Percentiles rank a stretch among this genome's conserved stretches.
Evolutionary conservation across 2,888 invertebrate species (phyloP).

Genomic region (Sialis fuliginosa): DNA sequence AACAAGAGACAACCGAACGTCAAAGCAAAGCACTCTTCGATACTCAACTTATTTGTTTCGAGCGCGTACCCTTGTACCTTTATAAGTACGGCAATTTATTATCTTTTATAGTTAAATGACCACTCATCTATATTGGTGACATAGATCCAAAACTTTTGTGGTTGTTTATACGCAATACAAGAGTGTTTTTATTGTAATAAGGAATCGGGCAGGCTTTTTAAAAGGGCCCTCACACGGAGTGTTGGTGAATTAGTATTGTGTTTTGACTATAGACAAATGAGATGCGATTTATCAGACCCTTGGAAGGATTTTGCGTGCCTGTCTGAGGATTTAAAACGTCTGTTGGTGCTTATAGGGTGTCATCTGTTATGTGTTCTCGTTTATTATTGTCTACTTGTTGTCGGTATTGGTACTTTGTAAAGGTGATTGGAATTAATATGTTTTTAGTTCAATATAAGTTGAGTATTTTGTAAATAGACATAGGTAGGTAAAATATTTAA

Average conservation of each 20-base stretch:
- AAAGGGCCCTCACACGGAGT: not conserved
- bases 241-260: constrained; percentile 1
- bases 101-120: constrained; percentile 24
- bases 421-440: too few species aligned
- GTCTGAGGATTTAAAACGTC: too few species aligned
- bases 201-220: not conserved
- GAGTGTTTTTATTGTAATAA: constrained; percentile 4
- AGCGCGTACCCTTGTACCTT: not conserved
- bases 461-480: too few species aligned
- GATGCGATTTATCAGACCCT: constrained; percentile 19
- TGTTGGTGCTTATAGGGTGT: too few species aligned
- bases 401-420: too few species aligned
- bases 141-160: not conserved
- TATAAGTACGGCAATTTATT: constrained; percentile 25
- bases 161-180: constrained; percentile 2
- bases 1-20: too few species aligned
- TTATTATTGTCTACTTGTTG: too few species aligned
- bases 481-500: too few species aligned
- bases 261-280: constrained; percentile 17
- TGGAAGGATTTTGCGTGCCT: constrained; percentile 1
- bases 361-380: too few species aligned
- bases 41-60: not conserved
- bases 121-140: constrained; percentile 19
- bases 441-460: too few species aligned
- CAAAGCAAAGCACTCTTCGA: too few species aligned